Base-by-base conservation (phyloP, 2,113 vertebrate genomes). In the Diadophis punctatus region DNA sequence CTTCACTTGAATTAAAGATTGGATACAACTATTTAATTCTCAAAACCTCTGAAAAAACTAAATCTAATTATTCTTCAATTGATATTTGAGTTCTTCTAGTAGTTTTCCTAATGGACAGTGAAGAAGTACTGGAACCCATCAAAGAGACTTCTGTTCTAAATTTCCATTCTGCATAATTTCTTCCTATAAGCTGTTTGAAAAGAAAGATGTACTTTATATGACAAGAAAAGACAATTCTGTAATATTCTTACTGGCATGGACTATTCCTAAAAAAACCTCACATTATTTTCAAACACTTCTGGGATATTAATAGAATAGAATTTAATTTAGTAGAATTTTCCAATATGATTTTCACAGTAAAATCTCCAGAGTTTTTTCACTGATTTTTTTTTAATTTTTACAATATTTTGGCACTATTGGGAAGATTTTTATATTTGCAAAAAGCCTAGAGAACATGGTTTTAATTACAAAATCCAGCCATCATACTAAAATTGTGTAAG, bases 221-320 rank as follows among this genome's bases (percentile, higher is more conserved):
- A 25, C 49, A 92, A 88, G 7, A 90, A 46, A 52, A n/a, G 90
- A 60, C 7, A 92, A 20, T 56, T 93, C 89, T 46, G 91, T 94
- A 95, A 95, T 53, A 53, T 10, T 92, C 48, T 93, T 46, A 60
- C 25, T 10, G 25, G 27, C 3, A 60, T 60, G 94, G 92, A 58
- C 90, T 93, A 86, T 90, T 90, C 93, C 86, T 89, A 49, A 89
- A 10, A 60, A 60, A 60, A 60, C 87, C 22, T 94, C 0, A 1
- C 11, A 90, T n/a, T 74, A 68, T 88, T 91, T 63, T 94, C n/a
- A 93, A 88, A 52, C 85, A 92, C 49, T 88, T 94, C 93, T 93
- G 93, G 93, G 60, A 94, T 68, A 56, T 8, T 25, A 56, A 58
- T 58, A 58, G 56, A 58, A 25, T 58, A 58, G 56, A 25, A 58